phyloP scores from a whole-genome alignment of 2,113 vertebrate species.

The Tichodroma muraria region DNA sequence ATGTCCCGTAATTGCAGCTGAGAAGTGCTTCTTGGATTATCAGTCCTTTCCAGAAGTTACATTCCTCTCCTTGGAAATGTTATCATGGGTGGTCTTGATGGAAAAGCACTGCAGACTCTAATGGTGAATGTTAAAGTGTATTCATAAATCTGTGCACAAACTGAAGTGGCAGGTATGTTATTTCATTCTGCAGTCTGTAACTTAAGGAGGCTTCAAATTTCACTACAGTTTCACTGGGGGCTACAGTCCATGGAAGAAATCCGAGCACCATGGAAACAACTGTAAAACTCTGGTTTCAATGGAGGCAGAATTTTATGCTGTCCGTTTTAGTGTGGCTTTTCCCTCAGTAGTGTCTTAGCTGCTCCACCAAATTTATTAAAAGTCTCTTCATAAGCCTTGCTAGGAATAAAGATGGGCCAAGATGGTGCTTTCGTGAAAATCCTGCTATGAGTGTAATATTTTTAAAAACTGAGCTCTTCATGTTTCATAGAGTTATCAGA shows the following conservation, averaged over 20 bases:
- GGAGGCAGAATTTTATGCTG: neutral
- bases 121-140: neutral
- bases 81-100: neutral
- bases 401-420: neutral
- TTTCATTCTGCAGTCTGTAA: neutral
- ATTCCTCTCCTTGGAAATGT: neutral
- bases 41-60: neutral
- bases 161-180: neutral
- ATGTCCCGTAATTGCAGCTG: neutral
- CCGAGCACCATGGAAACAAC: neutral
- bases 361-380: neutral
- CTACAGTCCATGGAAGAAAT: neutral
- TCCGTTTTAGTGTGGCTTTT: neutral
- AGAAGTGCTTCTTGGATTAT: conserved; percentile 2
- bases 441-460: neutral
- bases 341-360: neutral
- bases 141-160: neutral
- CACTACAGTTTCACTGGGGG: neutral
- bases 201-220: neutral
- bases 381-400: neutral
- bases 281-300: neutral
- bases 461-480: neutral
- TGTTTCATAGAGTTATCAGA: neutral
- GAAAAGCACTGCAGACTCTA: neutral
- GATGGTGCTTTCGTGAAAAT: neutral